Base-by-base conservation (phyloP, 2,888 invertebrate species). In the Harmothoe impar region DNA sequence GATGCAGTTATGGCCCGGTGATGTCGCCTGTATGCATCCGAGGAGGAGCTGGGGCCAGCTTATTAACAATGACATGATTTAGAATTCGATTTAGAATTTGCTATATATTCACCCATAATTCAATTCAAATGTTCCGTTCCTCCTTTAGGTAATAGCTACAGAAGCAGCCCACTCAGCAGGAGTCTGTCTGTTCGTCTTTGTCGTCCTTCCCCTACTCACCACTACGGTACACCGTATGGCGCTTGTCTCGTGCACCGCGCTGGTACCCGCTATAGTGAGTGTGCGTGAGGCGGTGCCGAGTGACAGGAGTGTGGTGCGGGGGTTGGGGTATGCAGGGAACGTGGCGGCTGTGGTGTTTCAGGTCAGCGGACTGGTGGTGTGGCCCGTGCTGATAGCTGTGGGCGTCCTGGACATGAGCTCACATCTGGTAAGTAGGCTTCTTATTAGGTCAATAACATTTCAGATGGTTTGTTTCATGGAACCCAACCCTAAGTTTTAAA, bases 221-320 rank as follows among this genome's bases (percentile, higher is more conserved):
- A 98, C 98, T 5, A 97, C 99, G 90, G 98, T 98, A 96, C 99
- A 98, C 77, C 98, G 98, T 62, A 99, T 99, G 98, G 96, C 99
- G 93, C 99, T 99, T 35, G 99, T 98, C 96, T 35, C 35, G n/a
- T 81, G 81, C 43, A 81, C 81, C 0, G 81, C 81, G 35, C 81
- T 81, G 81, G 35, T 81, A 3, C 81, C 81, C 0, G 43, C 81
- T 0, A 25, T 81, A 0, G 20, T 33, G 35, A 43, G 43, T 20
- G 20, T 81, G 3, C 7, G 20, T 0, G 35, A 25, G 17, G 1
- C 81, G 1, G 10, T 43, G 43, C 20, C 81, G 7, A n/a, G 35
- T 12, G 20, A 43, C 20, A 17, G 43, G 10, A 33, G 20, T 15
- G 81, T 20, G 23, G 35, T 43, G 81, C 33, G 3, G 43, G 43